Evolutionary conservation across 2,888 invertebrate species (phyloP).

Genomic region (Crepidodera aurea): DNA sequence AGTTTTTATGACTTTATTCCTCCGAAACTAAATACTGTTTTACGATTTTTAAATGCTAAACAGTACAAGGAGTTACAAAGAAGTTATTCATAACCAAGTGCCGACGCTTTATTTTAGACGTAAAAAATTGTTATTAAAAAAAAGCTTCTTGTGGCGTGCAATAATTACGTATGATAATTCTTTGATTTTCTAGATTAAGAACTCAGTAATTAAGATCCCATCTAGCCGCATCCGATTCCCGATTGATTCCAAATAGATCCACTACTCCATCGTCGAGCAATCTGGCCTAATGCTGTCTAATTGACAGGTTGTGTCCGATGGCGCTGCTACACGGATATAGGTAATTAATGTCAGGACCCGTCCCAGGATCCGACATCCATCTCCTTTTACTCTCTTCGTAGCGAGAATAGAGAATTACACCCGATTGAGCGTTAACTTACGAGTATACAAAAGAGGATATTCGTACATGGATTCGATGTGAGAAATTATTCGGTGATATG

Average conservation of each 20-base stretch:
- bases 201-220: not conserved
- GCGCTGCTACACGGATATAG: conserved; percentile 61
- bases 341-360: conserved; percentile 63
- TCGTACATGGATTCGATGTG: conserved; percentile 38
- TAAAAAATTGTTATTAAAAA: no score
- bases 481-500: conserved; percentile 21
- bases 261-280: conserved; percentile 31
- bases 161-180: not conserved
- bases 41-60: conserved; percentile 20
- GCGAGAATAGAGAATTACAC: conserved; percentile 48
- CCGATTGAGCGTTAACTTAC: conserved; percentile 58
- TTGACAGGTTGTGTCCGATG: conserved; percentile 63
- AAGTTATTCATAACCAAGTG: not conserved
- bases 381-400: not conserved
- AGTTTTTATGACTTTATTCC: conserved; percentile 26
- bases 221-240: not conserved
- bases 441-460: conserved; percentile 49
- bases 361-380: conserved; percentile 42
- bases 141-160: no score
- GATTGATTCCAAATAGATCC: conserved; percentile 14
- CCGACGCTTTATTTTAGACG: no score
- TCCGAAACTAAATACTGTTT: conserved; percentile 16
- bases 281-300: conserved; percentile 60
- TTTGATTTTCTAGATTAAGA: conserved; percentile 1
- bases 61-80: not conserved